Evolutionary conservation across 2,888 invertebrate species (phyloP), one percentile per base, ranked within the genome.

Genomic region (Syrphus vitripennis): DNA sequence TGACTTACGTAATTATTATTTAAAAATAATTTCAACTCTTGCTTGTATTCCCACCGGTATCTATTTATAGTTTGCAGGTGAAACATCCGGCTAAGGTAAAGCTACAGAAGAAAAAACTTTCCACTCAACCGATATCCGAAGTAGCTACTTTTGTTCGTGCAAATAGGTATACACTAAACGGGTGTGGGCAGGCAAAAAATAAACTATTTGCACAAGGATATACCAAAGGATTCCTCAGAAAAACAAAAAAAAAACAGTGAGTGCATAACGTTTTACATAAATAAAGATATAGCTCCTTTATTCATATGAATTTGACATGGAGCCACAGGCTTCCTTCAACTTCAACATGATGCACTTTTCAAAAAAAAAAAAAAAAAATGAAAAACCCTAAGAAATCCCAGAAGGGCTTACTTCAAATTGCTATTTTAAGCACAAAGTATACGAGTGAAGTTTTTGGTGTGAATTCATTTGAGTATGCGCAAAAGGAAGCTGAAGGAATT

Each of bases 351-450:
- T 67, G 67, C 67, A 67, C 67, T 67, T 48, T 48, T 67, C 21
- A 29, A 34, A n/a, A n/a, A n/a, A n/a, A n/a, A n/a, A n/a, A n/a
- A n/a, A n/a, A n/a, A n/a, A n/a, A n/a, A n/a, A n/a, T n/a, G n/a
- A n/a, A n/a, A n/a, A 34, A 34, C 34, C 48, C 34, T 48, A 67
- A 50, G 67, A 67, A 50, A 67, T 34, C 67, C 67, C 67, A 67
- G n/a, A 67, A 50, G 67, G 34, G 67, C 24, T 67, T 67, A 67
- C 67, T 67, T 34, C 67, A 67, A 50, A 67, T 50, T 67, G 67
- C 50, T 67, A 67, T 67, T 67, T 50, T 67, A 19, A 34, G 34
- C 19, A 21, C 2, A 4, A 55, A n/a, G 19, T 16, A n/a, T n/a
- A n/a, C n/a, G 55, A 50, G 48, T 67, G 21, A 9, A 48, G 31